phyloP scores from a whole-genome alignment of 2,113 vertebrate species.

The Zootoca vivipara region DNA sequence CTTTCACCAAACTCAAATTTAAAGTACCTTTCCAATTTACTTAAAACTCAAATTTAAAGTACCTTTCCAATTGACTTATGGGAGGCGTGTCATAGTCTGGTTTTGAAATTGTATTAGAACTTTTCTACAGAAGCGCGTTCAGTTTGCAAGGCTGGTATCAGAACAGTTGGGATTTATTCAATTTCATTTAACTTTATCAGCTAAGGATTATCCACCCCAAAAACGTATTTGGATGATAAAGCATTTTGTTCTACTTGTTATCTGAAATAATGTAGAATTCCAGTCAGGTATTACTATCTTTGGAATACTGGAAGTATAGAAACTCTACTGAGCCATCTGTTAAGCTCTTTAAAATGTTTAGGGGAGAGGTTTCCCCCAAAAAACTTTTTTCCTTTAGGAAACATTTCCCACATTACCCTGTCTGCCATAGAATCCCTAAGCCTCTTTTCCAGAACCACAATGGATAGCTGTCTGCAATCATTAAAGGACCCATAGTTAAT shows the following conservation, averaged over 20 bases:
- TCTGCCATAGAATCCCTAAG: background rate
- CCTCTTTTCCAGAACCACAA: background rate
- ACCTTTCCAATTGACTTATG: constrained; percentile 47
- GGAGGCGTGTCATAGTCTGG: constrained; percentile 46
- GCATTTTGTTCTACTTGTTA: constrained; percentile 44
- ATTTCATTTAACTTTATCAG: constrained; percentile 63
- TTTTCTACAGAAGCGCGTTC: constrained; percentile 43
- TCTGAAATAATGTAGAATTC: constrained; percentile 45
- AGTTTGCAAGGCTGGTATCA: constrained; percentile 29
- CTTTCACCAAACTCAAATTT: constrained; percentile 53
- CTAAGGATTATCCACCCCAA: constrained; percentile 38
- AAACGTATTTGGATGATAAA: constrained; percentile 50
- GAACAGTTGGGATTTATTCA: constrained; percentile 44
- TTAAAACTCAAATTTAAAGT: constrained; percentile 58
- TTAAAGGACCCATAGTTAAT: too few relatives aligned
- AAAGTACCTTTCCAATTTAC: constrained; percentile 35
- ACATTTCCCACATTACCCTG: background rate
- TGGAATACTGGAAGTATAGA: background rate
- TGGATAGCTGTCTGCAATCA: too few relatives aligned
- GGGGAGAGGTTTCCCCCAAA: background rate
- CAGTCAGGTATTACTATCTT: constrained; percentile 31
- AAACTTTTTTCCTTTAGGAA: background rate
- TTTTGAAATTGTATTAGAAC: constrained; percentile 41
- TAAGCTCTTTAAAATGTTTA: constrained; percentile 38
- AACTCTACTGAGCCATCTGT: constrained; percentile 27